Base-by-base conservation (phyloP, 2,113 vertebrate species). In the Perognathus longimembris region DNA sequence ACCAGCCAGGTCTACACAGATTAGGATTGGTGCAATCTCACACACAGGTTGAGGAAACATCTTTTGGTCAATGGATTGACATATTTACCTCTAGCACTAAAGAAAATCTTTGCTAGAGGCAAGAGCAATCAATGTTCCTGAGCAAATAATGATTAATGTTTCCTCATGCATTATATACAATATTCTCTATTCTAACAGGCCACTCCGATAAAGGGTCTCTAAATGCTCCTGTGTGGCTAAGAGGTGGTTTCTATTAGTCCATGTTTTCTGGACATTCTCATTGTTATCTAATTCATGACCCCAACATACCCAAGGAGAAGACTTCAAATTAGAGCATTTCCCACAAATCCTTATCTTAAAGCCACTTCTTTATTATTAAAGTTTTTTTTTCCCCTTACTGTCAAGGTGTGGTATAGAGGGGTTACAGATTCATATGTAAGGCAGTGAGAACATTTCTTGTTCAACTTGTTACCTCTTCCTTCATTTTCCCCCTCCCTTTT, bases 201-300 rank as follows among this genome's bases (percentile, higher is more conserved):
- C 42, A 70, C 22, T 70, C 36, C 69, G 45, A 54, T 5, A 40
- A 70, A 84, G 81, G 36, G 7, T 36, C 81, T 67, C 9, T 94
- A 30, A 32, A 3, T 8, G 2, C 36, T 9, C 20, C 21, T 30
- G 0, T 26, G 26, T 3, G 69, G 15, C 34, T 32, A 8, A 1
- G 40, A 4, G 5, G 1, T 17, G 2, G 9, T 21, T 89, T 67
- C 57, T 24, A 32, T 28, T 22, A 64, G 9, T 30, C 7, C 30
- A 64, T 7, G 10, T 64, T 71, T 20, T 57, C 10, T 59, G 67
- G 67, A 91, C 18, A 61, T 5, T 40, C 32, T 26, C 3, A 21
- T 26, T 63, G 15, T 74, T n/a, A 63, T 77, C 69, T 76, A 71
- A 86, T 84, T 14, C 69, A 70, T 42, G 34, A 22, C 3, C 71